Conservation (phyloP, 2,888 invertebrate species). For the Himalopsyche kuldschensis region DNA sequence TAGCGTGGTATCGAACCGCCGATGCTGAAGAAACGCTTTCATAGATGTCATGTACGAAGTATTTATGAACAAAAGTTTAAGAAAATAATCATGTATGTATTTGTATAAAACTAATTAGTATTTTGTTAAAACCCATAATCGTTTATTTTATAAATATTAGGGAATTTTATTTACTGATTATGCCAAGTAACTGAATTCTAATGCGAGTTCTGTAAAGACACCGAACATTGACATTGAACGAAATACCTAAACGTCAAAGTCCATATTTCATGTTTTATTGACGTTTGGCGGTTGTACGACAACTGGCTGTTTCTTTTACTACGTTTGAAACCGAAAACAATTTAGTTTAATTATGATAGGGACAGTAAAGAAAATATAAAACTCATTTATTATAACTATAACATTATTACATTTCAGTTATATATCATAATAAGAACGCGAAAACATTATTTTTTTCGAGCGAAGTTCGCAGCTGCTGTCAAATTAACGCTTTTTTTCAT, state of each 20-base stretch:
- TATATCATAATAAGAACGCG: not conserved
- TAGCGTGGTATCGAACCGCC: not conserved
- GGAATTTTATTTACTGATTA: not conserved
- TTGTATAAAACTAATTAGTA: not conserved
- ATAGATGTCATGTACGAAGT: not conserved
- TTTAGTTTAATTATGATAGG: not conserved
- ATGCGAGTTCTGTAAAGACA: not conserved
- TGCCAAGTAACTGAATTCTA: not conserved
- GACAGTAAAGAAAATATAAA: not conserved
- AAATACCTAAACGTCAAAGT: not conserved
- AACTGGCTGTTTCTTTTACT: not conserved
- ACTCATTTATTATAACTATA: not conserved
- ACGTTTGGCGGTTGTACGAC: not conserved
- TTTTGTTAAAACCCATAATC: no score
- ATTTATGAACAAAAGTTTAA: not conserved
- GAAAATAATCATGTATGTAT: not conserved
- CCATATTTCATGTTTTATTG: not conserved
- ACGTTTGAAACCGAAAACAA: not conserved
- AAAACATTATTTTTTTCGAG: not conserved
- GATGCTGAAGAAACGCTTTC: not conserved
- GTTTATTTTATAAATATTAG: not conserved
- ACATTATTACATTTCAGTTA: not conserved
- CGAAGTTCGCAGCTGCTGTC: not conserved
- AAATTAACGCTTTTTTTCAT: not conserved
- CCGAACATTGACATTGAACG: not conserved